These are phyloP conservation scores for Drosophila planitibia DNA, from an alignment of 2,888 invertebrate species.

Conservation along the genomic window DNA sequence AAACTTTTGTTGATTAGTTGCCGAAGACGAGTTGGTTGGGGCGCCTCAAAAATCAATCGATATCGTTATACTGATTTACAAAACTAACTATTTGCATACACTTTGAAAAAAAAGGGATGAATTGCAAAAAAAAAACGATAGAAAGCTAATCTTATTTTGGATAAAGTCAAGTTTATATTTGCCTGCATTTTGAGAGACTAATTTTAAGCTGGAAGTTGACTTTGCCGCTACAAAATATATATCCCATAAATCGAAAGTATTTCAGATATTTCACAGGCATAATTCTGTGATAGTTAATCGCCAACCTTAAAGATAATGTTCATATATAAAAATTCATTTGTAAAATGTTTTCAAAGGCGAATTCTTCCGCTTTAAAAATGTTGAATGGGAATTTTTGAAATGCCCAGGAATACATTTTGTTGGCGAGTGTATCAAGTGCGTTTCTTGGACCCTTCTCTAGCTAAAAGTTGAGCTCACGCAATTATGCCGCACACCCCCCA, in stretches of 20 bases:
- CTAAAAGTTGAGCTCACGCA: conserved; percentile 46
- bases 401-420: neutral
- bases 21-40: conserved; percentile 10
- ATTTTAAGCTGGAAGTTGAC: neutral
- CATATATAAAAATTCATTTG: neutral
- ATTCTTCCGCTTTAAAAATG: neutral
- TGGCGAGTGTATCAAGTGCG: conserved; percentile 54
- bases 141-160: neutral
- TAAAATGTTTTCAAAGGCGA: neutral
- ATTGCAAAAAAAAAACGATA: neutral
- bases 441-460: conserved; percentile 23
- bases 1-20: conserved; percentile 78
- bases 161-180: neutral
- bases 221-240: neutral
- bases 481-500: conserved; percentile 17
- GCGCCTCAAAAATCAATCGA: conserved; percentile 56
- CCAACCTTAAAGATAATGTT: neutral
- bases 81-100: conserved; percentile 53
- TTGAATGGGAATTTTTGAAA: neutral
- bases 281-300: neutral
- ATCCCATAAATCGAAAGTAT: neutral
- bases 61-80: conserved; percentile 43
- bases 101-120: conserved; percentile 1
- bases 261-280: neutral
- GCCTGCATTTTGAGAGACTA: neutral